These are phyloP conservation scores for Lasioglossum zephyrum DNA, from an alignment of 2,888 invertebrate species.

Conservation along the genomic window DNA sequence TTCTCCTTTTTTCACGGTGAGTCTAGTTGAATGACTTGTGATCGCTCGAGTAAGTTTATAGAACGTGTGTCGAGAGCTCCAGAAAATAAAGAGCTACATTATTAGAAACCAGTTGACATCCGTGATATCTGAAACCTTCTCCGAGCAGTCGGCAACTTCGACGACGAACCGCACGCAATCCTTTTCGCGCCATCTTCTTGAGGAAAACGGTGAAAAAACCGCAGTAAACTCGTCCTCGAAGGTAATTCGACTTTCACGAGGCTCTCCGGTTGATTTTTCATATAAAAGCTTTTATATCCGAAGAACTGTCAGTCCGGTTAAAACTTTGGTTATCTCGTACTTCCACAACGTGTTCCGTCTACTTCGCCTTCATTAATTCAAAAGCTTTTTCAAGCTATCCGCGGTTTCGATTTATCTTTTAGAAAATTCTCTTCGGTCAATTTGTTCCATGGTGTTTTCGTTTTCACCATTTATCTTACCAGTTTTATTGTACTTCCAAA, in stretches of 20 bases:
- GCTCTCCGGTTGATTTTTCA: conserved; percentile 26
- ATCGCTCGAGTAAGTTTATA: conserved; percentile 44
- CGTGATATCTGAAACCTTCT: conserved; percentile 22
- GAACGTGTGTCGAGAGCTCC: conserved; percentile 37
- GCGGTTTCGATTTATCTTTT: not conserved
- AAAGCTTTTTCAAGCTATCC: conserved; percentile 20
- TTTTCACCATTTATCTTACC: not conserved
- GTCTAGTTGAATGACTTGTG: conserved; percentile 47
- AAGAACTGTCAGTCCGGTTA: conserved; percentile 47
- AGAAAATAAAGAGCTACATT: conserved; percentile 20
- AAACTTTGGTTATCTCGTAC: conserved; percentile 60
- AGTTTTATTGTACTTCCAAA: not conserved
- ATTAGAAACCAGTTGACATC: conserved; percentile 10
- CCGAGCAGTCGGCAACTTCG: conserved; percentile 64
- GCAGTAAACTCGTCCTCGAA: conserved; percentile 51
- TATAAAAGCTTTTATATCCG: conserved; percentile 36
- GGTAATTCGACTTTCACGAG: conserved; percentile 50
- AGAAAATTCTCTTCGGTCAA: not conserved
- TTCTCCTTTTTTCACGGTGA: conserved; percentile 77
- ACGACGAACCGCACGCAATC: conserved; percentile 77
- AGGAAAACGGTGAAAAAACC: conserved; percentile 69
- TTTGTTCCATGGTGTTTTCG: not conserved
- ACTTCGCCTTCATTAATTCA: not conserved
- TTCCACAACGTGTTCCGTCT: conserved; percentile 50
- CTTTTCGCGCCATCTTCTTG: conserved; percentile 86